Conservation (phyloP, 1,140 invertebrate species). For the Vanessa atalanta region DNA sequence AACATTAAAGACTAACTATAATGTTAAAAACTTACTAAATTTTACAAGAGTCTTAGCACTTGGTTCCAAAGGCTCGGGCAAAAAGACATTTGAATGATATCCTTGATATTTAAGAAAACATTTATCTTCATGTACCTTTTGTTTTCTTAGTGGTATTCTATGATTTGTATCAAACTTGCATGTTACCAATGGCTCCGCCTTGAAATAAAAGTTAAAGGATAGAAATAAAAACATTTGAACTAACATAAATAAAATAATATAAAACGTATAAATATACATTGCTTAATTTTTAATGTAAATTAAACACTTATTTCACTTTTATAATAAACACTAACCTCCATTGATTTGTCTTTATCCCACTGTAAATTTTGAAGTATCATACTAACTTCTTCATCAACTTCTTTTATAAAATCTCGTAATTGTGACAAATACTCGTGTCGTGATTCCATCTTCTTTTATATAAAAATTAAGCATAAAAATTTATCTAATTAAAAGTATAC, state of each 20-base stretch:
- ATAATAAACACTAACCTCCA: conserved; percentile 43
- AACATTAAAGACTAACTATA: not conserved
- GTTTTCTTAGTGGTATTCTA: conserved; percentile 47
- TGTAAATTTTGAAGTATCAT: conserved; percentile 67
- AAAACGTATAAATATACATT: not conserved
- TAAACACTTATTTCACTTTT: not conserved
- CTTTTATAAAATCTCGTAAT: conserved; percentile 48
- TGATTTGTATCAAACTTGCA: conserved; percentile 59
- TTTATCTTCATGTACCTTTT: conserved; percentile 52
- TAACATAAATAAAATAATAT: not conserved
- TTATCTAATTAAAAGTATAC: too few species aligned
- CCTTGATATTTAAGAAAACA: conserved; percentile 54
- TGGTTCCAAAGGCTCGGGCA: conserved; percentile 55
- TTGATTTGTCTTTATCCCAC: conserved; percentile 57
- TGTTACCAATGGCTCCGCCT: conserved; percentile 24
- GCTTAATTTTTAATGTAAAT: too few species aligned
- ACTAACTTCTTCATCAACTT: conserved; percentile 60
- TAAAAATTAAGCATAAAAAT: too few species aligned
- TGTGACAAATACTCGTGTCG: conserved; percentile 51
- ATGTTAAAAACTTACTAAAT: conserved; percentile 50
- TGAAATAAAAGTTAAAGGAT: not conserved
- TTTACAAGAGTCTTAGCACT: conserved; percentile 54
- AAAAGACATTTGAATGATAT: conserved; percentile 47
- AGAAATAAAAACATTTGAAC: not conserved
- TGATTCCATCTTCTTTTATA: conserved; percentile 35